Evolutionary conservation across 2,113 vertebrate species (phyloP).

Genomic region (Reinhardtius hippoglossoides): DNA sequence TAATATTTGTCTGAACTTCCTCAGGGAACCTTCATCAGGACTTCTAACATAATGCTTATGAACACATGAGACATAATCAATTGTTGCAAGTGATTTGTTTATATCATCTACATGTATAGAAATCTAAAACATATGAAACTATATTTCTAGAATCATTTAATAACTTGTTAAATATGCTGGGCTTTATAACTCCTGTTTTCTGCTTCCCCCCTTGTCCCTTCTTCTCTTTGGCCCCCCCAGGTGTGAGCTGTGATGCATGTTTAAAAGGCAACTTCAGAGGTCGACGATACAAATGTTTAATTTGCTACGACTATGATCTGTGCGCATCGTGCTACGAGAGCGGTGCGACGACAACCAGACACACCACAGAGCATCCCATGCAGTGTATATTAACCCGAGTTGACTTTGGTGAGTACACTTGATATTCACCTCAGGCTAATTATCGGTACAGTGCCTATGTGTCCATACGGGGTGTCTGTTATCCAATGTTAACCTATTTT

Average conservation of each 20-base stretch:
- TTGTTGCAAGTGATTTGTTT: too few relatives aligned
- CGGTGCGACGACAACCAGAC: constrained; percentile 97
- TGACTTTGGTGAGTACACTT: constrained; percentile 94
- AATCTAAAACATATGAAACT: too few relatives aligned
- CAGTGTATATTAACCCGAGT: constrained; percentile 99
- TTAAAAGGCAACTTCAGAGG: constrained; percentile 99
- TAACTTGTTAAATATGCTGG: not conserved
- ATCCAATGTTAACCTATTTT: not conserved
- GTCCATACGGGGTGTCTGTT: not conserved
- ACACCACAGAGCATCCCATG: constrained; percentile 99
- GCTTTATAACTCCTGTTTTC: not conserved
- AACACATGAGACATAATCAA: too few relatives aligned
- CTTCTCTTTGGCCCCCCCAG: constrained; percentile 79
- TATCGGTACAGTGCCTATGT: not conserved
- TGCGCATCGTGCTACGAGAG: constrained; percentile 99
- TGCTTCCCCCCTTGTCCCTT: not conserved
- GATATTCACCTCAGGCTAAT: not conserved
- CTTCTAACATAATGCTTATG: too few relatives aligned
- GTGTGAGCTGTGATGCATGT: constrained; percentile 99
- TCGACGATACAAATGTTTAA: constrained; percentile 98
- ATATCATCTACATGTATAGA: too few relatives aligned
- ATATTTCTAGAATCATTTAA: not conserved
- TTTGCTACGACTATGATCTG: constrained; percentile 99
- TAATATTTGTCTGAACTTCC: too few relatives aligned
- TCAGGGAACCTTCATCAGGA: too few relatives aligned